Percentiles rank a stretch among this genome's conserved stretches.
These are phyloP conservation scores for Neotragus moschatus DNA, from an alignment of 2,113 vertebrate genomes.

Conservation along the genomic window DNA sequence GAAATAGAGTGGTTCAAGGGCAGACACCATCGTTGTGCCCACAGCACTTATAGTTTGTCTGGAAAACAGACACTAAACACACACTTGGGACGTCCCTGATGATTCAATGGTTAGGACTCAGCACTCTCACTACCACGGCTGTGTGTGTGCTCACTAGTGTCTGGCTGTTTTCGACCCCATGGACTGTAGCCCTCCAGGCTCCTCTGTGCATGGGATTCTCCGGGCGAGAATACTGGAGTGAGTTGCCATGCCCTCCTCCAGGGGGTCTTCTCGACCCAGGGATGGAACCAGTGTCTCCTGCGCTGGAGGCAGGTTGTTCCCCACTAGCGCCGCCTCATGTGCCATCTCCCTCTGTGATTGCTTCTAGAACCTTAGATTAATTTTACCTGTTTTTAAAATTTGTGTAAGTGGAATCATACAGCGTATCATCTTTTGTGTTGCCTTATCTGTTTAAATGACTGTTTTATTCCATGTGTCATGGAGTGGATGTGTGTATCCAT, in stretches of 20 bases:
- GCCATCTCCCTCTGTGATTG: neutral
- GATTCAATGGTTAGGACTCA: neutral
- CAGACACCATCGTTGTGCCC: neutral
- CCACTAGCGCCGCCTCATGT: neutral
- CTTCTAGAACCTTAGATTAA: neutral
- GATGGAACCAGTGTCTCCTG: neutral
- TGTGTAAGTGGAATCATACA: neutral
- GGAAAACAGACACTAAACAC: neutral
- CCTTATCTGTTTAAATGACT: neutral
- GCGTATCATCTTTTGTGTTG: neutral
- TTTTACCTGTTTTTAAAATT: neutral
- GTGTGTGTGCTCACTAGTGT: neutral
- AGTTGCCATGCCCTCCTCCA: neutral
- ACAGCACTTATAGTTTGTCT: neutral
- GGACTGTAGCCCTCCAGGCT: neutral
- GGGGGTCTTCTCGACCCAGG: neutral
- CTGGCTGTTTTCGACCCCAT: neutral
- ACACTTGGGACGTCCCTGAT: neutral
- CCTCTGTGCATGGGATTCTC: neutral
- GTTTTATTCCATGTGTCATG: neutral
- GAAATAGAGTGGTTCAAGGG: neutral
- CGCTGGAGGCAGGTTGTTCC: neutral
- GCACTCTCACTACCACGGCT: neutral
- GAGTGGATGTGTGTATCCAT: neutral
- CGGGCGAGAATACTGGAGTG: rapidly evolving